Conservation (phyloP, 2,797 vertebrate species). For the Pantherophis alleghaniensis region DNA sequence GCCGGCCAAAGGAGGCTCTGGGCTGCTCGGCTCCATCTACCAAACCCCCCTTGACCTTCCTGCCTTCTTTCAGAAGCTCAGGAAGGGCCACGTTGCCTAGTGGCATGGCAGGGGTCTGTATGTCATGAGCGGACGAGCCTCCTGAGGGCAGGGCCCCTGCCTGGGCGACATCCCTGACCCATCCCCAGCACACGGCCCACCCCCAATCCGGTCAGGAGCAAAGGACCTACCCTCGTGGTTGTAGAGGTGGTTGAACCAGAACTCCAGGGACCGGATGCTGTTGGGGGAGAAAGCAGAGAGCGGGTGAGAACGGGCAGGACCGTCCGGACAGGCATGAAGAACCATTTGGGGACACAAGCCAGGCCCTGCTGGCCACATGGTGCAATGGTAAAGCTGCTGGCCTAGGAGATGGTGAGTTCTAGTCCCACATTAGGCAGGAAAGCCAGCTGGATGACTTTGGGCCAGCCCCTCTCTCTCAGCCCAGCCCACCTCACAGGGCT, state of each 20-base stretch:
- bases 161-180: background rate
- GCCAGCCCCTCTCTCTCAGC: background rate
- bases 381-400: background rate
- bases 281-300: conserved; percentile 32
- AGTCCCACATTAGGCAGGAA: background rate
- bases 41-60: background rate
- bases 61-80: background rate
- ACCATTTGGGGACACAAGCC: background rate
- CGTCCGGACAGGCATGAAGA: fast-evolving
- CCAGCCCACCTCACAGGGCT: background rate
- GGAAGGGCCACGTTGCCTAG: background rate
- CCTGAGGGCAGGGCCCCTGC: background rate
- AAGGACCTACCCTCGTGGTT: conserved; percentile 87
- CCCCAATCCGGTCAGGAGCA: too few species aligned
- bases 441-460: background rate
- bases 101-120: background rate
- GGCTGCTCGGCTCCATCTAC: background rate
- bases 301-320: background rate
- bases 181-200: background rate
- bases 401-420: background rate
- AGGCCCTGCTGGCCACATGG: background rate
- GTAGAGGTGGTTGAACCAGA: conserved; percentile 96
- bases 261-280: conserved; percentile 92
- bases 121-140: background rate
- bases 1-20: background rate